Percentiles rank a stretch among this genome's conserved stretches.
Conservation (phyloP, 2,113 vertebrate species). For the Neomonachus schauinslandi region DNA sequence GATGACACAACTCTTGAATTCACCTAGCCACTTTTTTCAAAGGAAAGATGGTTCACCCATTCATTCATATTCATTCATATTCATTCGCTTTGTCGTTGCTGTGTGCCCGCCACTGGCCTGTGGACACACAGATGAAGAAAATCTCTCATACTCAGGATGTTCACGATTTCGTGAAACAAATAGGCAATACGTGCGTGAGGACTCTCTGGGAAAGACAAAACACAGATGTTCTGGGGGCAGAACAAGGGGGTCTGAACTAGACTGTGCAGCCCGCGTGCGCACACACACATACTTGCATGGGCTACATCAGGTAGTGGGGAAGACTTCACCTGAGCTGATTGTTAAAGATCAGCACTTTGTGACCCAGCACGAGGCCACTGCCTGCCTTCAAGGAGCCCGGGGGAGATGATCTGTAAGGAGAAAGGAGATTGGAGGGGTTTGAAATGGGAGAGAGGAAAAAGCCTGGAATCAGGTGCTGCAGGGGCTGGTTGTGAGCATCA, state of each 20-base stretch:
- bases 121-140: background rate
- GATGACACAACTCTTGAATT: background rate
- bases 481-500: background rate
- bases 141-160: background rate
- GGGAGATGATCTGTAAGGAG: background rate
- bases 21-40: background rate
- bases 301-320: background rate
- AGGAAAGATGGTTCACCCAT: background rate
- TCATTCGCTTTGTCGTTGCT: background rate
- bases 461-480: background rate
- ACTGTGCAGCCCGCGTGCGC: background rate
- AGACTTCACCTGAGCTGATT: background rate
- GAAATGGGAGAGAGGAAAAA: background rate
- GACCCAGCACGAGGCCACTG: background rate
- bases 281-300: accelerated
- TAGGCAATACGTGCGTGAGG: background rate
- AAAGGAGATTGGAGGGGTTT: background rate
- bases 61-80: background rate
- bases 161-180: background rate
- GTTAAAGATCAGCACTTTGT: background rate
- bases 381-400: background rate
- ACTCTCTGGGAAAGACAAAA: background rate
- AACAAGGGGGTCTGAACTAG: background rate
- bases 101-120: background rate
- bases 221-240: background rate